These are phyloP conservation scores for Seladonia tumulorum DNA, from an alignment of 2,888 invertebrate genomes.

Conservation along the genomic window DNA sequence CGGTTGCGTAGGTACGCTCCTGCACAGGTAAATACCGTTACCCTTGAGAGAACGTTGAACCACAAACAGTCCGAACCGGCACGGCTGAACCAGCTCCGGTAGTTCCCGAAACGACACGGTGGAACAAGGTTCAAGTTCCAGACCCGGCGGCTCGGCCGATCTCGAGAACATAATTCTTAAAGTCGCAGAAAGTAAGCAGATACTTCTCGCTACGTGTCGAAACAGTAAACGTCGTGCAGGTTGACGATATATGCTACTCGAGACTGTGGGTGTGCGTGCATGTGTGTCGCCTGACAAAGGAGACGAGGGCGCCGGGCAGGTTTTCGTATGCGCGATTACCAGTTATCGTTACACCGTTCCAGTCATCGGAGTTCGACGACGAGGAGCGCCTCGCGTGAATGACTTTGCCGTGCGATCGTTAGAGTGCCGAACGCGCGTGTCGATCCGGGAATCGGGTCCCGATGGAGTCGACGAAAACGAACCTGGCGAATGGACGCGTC, in stretches of 20 bases:
- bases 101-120: constrained; percentile 50
- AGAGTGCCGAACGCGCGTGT: not conserved
- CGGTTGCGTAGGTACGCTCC: constrained; percentile 63
- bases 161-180: not conserved
- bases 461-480: not conserved
- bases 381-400: not conserved
- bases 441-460: not conserved
- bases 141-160: not conserved
- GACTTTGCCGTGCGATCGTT: not conserved
- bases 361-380: not conserved
- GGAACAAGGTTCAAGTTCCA: not conserved
- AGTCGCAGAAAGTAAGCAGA: not conserved
- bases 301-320: not conserved
- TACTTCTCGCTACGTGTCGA: too few species aligned
- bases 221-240: not conserved
- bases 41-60: constrained; percentile 75
- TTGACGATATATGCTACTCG: not conserved
- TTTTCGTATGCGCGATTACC: not conserved
- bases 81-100: constrained; percentile 63
- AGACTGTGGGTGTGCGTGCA: not conserved
- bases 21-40: constrained; percentile 77
- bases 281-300: not conserved
- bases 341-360: not conserved
- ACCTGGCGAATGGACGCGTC: constrained; percentile 14
- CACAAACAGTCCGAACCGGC: constrained; percentile 60